These are phyloP conservation scores for Daboia siamensis DNA, from an alignment of 2,113 vertebrate genomes.

Conservation along the genomic window DNA sequence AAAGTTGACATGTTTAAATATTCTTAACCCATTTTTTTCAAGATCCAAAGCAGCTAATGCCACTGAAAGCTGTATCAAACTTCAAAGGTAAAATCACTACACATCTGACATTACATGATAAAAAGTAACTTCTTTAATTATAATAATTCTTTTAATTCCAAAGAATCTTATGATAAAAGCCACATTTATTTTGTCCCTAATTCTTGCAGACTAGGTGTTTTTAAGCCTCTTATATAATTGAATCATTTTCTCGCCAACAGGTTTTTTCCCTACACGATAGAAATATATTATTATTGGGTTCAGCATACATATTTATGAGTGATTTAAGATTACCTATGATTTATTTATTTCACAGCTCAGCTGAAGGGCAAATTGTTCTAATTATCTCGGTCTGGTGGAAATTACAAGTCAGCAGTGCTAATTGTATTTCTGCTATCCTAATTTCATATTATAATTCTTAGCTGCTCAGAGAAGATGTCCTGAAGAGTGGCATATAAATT, in stretches of 20 bases:
- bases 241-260: background rate
- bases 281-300: background rate
- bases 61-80: background rate
- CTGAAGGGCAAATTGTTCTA: conserved; percentile 3
- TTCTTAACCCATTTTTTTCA: background rate
- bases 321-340: background rate
- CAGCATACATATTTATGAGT: background rate
- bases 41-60: background rate
- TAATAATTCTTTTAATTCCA: background rate
- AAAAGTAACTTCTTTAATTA: background rate
- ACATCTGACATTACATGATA: background rate
- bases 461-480: background rate
- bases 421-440: background rate
- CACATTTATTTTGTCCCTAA: background rate
- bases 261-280: background rate
- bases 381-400: background rate
- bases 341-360: conserved; percentile 3
- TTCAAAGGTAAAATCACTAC: background rate
- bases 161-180: background rate
- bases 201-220: background rate
- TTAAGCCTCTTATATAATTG: background rate
- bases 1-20: background rate
- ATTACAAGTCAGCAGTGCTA: background rate
- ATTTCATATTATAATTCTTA: background rate
- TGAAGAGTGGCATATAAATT: background rate